phyloP scores from a whole-genome alignment of 2,888 invertebrate genomes.

The Notodonta ziczac region DNA sequence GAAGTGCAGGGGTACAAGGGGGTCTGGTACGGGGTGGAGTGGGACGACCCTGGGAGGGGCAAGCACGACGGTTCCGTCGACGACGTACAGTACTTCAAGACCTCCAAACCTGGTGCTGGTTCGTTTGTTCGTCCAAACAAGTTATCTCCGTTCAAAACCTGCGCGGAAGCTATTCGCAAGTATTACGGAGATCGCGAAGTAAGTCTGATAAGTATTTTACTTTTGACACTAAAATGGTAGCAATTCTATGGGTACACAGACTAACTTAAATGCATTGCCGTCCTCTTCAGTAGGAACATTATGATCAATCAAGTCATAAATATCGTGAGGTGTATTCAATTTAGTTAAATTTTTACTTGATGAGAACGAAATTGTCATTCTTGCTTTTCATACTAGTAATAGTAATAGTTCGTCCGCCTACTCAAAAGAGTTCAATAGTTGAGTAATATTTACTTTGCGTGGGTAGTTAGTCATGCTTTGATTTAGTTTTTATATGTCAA shows the following conservation, averaged over 20 bases:
- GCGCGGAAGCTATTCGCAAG: constrained; percentile 88
- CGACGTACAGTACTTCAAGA: constrained; percentile 91
- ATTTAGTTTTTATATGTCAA: constrained; percentile 25
- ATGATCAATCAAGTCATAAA: too few relatives aligned
- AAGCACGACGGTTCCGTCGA: constrained; percentile 96
- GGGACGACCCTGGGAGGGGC: constrained; percentile 95
- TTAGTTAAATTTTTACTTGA: too few relatives aligned
- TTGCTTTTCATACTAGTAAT: not conserved
- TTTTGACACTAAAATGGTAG: too few relatives aligned
- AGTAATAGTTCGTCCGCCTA: constrained; percentile 42
- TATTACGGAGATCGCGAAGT: constrained; percentile 81
- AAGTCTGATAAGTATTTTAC: constrained; percentile 15
- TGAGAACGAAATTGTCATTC: too few relatives aligned
- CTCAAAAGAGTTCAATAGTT: constrained; percentile 19
- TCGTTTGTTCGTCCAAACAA: constrained; percentile 95
- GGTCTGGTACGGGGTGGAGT: constrained; percentile 97
- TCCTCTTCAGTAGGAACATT: too few relatives aligned
- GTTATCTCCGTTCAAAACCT: constrained; percentile 88
- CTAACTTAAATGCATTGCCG: too few relatives aligned
- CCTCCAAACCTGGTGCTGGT: constrained; percentile 91
- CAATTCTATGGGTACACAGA: too few relatives aligned
- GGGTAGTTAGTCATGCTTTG: constrained; percentile 27
- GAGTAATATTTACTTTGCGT: constrained; percentile 21
- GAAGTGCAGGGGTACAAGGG: constrained; percentile 88
- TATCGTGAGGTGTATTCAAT: too few relatives aligned